These are phyloP conservation scores for Drosophila kurseongensis DNA, from an alignment of 1,140 invertebrate species.

Conservation along the genomic window DNA sequence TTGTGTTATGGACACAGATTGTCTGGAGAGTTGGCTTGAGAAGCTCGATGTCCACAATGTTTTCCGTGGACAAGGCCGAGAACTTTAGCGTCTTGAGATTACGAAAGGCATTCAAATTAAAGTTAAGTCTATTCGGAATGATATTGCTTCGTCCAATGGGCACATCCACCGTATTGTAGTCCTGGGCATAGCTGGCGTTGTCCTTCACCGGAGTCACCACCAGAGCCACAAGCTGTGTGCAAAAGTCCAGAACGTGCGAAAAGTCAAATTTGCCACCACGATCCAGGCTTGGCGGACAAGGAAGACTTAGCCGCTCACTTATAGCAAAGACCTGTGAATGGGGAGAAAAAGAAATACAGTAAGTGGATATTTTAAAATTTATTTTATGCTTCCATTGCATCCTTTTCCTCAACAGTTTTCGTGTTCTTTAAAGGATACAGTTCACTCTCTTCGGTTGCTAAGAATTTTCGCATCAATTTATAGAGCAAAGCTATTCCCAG, in stretches of 20 bases:
- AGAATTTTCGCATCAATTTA: constrained; percentile 84
- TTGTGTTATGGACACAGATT: constrained; percentile 87
- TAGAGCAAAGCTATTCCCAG: constrained; percentile 93
- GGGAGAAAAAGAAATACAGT: constrained; percentile 42
- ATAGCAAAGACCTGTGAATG: constrained; percentile 93
- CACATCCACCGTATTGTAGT: constrained; percentile 80
- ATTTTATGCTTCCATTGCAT: constrained; percentile 20
- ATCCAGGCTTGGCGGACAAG: constrained; percentile 88
- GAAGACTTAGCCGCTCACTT: constrained; percentile 93
- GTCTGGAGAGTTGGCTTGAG: constrained; percentile 88
- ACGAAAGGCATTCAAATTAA: constrained; percentile 93
- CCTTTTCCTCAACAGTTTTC: neutral
- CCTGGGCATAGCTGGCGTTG: constrained; percentile 61
- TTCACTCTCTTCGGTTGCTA: constrained; percentile 46
- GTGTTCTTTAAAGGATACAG: constrained; percentile 18
- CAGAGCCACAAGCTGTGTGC: constrained; percentile 89
- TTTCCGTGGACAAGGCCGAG: constrained; percentile 87
- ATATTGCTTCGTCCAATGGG: constrained; percentile 92
- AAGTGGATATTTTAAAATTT: neutral
- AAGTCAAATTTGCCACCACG: constrained; percentile 90
- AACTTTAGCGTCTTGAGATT: constrained; percentile 88
- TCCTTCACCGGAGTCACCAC: constrained; percentile 86
- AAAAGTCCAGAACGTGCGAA: constrained; percentile 95
- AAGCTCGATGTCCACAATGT: constrained; percentile 87
- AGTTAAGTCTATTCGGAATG: constrained; percentile 90